Conservation (phyloP, 2,113 vertebrate species). For the Halichoerus grypus region DNA sequence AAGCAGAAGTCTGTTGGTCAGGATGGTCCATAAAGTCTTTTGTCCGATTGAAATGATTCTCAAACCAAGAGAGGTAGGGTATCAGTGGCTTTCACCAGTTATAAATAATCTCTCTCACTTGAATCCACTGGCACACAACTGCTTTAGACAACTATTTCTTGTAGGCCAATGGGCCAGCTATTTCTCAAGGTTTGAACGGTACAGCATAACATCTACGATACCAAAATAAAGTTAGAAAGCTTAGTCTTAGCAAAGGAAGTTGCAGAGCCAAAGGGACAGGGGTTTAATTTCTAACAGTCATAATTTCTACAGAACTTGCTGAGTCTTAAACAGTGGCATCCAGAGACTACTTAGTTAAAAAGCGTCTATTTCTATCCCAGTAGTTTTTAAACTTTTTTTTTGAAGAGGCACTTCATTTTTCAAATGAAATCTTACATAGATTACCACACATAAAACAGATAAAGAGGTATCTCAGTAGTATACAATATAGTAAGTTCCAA, state of each 20-base stretch:
- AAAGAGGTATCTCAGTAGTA: not conserved
- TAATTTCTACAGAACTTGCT: not conserved
- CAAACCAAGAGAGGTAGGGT: not conserved
- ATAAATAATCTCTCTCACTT: not conserved
- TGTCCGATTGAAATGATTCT: not conserved
- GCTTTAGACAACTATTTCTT: not conserved
- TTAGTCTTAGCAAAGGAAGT: not conserved
- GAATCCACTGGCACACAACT: not conserved
- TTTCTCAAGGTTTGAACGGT: not conserved
- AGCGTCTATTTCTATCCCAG: not conserved
- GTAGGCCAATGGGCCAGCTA: not conserved
- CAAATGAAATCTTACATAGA: conserved; percentile 10
- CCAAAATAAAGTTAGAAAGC: conserved; percentile 2
- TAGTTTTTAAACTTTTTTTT: not conserved
- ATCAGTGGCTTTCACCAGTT: not conserved
- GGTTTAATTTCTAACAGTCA: conserved; percentile 5
- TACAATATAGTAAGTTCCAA: conserved; percentile 6
- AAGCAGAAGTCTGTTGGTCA: conserved; percentile 9
- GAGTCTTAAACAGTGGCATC: not conserved
- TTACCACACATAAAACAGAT: not conserved
- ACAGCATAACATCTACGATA: not conserved
- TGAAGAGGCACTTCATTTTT: conserved; percentile 17
- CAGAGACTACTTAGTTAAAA: conserved; percentile 37
- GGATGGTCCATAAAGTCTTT: not conserved
- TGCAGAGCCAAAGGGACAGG: not conserved